phyloP scores from a whole-genome alignment of 2,113 vertebrate genomes.

The Eptesicus fuscus region DNA sequence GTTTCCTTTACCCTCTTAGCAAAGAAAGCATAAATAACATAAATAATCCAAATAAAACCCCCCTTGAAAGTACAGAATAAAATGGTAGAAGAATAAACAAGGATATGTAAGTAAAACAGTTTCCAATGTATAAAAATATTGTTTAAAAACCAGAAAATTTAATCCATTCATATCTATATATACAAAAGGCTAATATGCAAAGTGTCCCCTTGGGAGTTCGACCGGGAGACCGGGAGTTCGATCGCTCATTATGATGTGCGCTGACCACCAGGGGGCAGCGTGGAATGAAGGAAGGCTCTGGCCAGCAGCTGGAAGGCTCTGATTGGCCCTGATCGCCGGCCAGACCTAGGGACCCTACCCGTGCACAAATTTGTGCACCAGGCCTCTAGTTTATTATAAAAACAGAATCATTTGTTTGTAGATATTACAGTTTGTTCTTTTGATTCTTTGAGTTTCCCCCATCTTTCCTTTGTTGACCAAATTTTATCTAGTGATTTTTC shows the following conservation, averaged over 20 bases:
- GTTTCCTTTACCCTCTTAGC: neutral
- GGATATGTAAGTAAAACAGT: neutral
- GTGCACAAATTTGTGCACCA: no score
- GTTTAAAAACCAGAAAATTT: neutral
- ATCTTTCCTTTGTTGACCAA: neutral
- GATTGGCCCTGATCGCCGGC: no score
- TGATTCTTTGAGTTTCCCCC: neutral
- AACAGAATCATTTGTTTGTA: neutral
- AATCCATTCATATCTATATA: neutral
- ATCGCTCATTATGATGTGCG: no score
- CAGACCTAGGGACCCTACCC: no score
- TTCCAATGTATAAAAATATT: neutral
- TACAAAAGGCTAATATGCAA: no score
- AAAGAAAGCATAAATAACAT: neutral
- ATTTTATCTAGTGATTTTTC: neutral
- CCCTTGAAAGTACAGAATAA: neutral
- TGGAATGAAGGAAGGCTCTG: no score
- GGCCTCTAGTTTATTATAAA: neutral
- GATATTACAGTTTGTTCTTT: neutral
- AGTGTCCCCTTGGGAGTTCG: no score
- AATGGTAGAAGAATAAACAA: neutral
- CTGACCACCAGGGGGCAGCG: no score
- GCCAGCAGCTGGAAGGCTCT: no score
- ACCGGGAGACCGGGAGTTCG: no score
- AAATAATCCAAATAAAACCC: neutral